These are phyloP conservation scores for Huso huso DNA, from an alignment of 2,797 vertebrate genomes.

Conservation along the genomic window DNA sequence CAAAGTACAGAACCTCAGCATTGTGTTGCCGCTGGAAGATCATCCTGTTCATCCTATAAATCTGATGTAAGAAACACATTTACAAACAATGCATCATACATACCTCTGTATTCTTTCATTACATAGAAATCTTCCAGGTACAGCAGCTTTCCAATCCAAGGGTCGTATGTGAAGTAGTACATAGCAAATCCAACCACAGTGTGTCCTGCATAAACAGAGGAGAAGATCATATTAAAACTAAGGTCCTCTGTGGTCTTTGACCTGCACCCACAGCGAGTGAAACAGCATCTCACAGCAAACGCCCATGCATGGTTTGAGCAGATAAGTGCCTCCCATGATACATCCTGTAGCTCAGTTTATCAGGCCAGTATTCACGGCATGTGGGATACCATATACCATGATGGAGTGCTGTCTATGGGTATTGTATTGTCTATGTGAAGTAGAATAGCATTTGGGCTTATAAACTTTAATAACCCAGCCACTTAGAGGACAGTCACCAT, in stretches of 20 bases:
- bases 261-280: neutral
- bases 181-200: slow-evolving; percentile 57
- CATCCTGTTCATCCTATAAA: no score
- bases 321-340: slow-evolving; percentile 11
- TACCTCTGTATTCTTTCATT: slow-evolving; percentile 46
- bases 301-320: neutral
- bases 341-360: slow-evolving; percentile 44
- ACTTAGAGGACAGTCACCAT: no score
- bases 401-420: no score
- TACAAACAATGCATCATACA: neutral
- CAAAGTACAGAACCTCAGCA: no score
- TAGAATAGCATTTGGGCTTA: no score
- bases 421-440: no score
- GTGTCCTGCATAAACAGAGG: slow-evolving; percentile 32
- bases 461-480: no score
- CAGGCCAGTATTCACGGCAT: no score
- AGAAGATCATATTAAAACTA: neutral
- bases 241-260: no score
- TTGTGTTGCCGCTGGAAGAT: no score
- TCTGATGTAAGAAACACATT: no score
- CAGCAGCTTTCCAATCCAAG: slow-evolving; percentile 64
- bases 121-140: slow-evolving; percentile 73
- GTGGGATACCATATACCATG: no score
- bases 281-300: slow-evolving; percentile 3
- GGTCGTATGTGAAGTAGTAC: slow-evolving; percentile 69